phyloP scores from a whole-genome alignment of 2,113 vertebrate species.

The Cyprinodon tularosa region DNA sequence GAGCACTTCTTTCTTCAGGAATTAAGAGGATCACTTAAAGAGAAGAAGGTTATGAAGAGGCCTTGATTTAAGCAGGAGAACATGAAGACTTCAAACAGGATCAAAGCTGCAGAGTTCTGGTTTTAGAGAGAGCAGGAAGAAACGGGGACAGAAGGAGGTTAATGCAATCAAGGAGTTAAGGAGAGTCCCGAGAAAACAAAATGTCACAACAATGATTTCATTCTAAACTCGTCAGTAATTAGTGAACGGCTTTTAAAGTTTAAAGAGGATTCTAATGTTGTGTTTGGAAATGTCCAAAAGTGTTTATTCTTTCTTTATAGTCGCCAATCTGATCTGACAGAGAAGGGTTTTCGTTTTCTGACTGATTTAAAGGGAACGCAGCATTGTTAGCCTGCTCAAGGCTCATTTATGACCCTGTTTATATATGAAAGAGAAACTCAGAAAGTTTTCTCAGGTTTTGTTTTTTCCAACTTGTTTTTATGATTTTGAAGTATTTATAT shows the following conservation, averaged over 20 bases:
- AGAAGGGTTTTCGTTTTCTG: neutral
- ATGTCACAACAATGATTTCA: conserved; percentile 8
- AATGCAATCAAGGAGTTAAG: conserved; percentile 12
- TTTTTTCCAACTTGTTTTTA: no score
- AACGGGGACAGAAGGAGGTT: conserved; percentile 10
- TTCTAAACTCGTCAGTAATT: conserved; percentile 1
- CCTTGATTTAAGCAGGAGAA: conserved; percentile 31
- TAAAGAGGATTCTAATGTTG: neutral
- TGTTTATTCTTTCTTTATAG: neutral
- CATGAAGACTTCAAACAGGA: conserved; percentile 33
- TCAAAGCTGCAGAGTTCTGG: conserved; percentile 29
- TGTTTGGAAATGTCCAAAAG: neutral
- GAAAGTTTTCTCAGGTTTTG: no score
- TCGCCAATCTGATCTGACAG: neutral
- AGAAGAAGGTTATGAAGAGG: conserved; percentile 43
- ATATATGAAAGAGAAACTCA: no score
- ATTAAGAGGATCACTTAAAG: conserved; percentile 28
- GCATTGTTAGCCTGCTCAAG: no score
- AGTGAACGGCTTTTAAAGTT: conserved; percentile 3
- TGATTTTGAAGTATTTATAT: no score
- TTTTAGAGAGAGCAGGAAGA: conserved; percentile 26
- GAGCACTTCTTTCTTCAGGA: conserved; percentile 3
- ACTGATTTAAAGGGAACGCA: no score
- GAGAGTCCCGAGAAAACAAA: neutral
- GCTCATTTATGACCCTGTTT: no score